Evolutionary conservation across 1,140 invertebrate genomes (phyloP).

Genomic region (Magallana ariakensis): DNA sequence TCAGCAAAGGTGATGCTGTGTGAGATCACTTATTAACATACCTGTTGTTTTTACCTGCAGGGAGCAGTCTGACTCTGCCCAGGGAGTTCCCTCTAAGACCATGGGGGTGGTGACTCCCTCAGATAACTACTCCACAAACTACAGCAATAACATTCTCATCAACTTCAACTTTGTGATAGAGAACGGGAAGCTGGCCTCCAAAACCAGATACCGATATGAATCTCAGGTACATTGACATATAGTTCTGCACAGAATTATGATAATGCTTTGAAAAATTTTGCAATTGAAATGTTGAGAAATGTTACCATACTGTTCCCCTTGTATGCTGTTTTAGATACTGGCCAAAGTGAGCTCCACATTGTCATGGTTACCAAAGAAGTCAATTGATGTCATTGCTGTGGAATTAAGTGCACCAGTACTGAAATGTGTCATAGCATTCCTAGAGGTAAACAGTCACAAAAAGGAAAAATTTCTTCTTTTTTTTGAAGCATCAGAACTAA

Average conservation of each 20-base stretch:
- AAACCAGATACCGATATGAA: slow-evolving; percentile 62
- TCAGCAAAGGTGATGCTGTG: too few species aligned
- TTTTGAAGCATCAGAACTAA: too few species aligned
- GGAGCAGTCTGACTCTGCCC: slow-evolving; percentile 41
- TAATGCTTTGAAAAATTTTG: too few species aligned
- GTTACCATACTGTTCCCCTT: not conserved
- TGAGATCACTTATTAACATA: too few species aligned
- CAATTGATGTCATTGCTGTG: slow-evolving; percentile 83
- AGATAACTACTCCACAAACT: slow-evolving; percentile 41
- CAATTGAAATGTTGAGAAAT: not conserved
- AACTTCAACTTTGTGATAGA: slow-evolving; percentile 63
- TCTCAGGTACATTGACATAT: slow-evolving; percentile 57
- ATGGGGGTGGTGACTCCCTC: slow-evolving; percentile 45
- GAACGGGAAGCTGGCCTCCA: slow-evolving; percentile 56
- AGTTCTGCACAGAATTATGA: too few species aligned
- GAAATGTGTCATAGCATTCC: slow-evolving; percentile 81
- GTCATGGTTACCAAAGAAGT: slow-evolving; percentile 82
- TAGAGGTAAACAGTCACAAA: slow-evolving; percentile 78
- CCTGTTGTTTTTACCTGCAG: not conserved
- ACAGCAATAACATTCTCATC: slow-evolving; percentile 46
- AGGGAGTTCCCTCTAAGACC: slow-evolving; percentile 44
- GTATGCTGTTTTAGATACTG: not conserved
- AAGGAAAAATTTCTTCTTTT: too few species aligned
- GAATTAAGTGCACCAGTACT: slow-evolving; percentile 82
- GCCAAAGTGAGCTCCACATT: slow-evolving; percentile 81